Percentiles rank a stretch among this genome's conserved stretches.
Conservation (phyloP, 2,797 vertebrate genomes). For the Eutrigla gurnardus region DNA sequence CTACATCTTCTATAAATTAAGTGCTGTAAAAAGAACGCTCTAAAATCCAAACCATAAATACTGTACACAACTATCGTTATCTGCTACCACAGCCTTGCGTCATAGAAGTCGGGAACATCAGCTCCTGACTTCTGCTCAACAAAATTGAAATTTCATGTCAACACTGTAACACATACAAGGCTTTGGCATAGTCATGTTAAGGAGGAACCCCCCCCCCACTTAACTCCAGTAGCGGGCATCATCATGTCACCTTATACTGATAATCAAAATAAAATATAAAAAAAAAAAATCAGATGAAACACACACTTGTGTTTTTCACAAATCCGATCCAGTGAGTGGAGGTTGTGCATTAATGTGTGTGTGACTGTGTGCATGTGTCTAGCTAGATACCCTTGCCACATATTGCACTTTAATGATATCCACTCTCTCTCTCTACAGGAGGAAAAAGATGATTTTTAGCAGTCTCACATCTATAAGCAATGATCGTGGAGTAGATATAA, state of each 20-base stretch:
- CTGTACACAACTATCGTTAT: constrained; percentile 86
- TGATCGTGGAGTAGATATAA: constrained; percentile 5
- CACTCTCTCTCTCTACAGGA: constrained; percentile 29
- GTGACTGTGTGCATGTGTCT: constrained; percentile 36
- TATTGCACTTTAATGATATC: constrained; percentile 78
- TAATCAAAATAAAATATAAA: constrained; percentile 40
- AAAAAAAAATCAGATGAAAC: constrained; percentile 64
- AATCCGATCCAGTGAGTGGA: constrained; percentile 39
- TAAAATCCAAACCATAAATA: constrained; percentile 92
- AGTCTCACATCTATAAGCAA: constrained; percentile 42
- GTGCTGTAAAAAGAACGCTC: constrained; percentile 85
- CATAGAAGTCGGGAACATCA: constrained; percentile 38
- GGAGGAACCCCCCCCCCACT: constrained; percentile 54
- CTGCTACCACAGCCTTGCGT: constrained; percentile 63
- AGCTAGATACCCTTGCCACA: constrained; percentile 66
- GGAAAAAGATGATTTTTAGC: constrained; percentile 42
- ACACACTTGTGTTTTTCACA: constrained; percentile 27
- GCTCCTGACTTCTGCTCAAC: constrained; percentile 34
- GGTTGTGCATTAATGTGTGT: constrained; percentile 40
- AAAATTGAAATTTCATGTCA: constrained; percentile 45
- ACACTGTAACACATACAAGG: constrained; percentile 47
- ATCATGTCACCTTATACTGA: constrained; percentile 38
- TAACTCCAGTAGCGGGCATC: constrained; percentile 47
- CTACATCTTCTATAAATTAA: constrained; percentile 90
- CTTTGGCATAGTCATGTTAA: constrained; percentile 67